Percentiles rank a stretch among this genome's conserved stretches.
Conservation (phyloP, 92 coral and sea anemone species). For the Diadumene lineata region DNA sequence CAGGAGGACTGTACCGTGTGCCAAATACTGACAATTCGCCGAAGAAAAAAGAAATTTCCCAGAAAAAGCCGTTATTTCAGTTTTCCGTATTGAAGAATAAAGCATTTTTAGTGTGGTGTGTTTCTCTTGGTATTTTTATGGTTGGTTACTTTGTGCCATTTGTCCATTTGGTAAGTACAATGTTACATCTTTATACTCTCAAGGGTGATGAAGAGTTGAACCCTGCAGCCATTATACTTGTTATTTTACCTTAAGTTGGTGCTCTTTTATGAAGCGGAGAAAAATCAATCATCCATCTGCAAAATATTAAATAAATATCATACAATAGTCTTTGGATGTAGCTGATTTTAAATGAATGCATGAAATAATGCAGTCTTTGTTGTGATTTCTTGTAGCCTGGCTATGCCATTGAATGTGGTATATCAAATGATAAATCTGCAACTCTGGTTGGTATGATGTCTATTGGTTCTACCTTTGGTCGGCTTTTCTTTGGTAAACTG, state of each 20-base stretch:
- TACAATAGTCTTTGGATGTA: no score
- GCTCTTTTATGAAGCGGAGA: no score
- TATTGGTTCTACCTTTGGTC: conserved; percentile 93
- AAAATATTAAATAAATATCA: no score
- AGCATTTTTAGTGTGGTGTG: conserved; percentile 82
- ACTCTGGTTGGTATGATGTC: conserved; percentile 95
- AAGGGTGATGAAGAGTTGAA: no score
- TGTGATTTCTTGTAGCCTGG: conserved; percentile 73
- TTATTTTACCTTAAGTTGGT: no score
- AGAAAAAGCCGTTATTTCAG: conserved; percentile 69
- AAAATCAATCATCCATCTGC: no score
- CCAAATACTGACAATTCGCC: conserved; percentile 40
- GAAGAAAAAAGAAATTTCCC: conserved; percentile 21
- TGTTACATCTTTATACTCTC: background rate
- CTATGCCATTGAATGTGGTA: conserved; percentile 79
- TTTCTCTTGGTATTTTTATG: conserved; percentile 85
- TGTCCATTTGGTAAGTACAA: conserved; percentile 86
- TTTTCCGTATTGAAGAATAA: conserved; percentile 76
- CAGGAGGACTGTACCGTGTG: conserved; percentile 64
- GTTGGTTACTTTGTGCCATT: conserved; percentile 94
- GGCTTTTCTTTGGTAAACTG: conserved; percentile 91
- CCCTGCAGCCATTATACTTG: no score
- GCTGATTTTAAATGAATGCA: no score
- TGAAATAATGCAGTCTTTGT: background rate
- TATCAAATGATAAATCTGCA: conserved; percentile 70